Evolutionary conservation across 2,888 invertebrate genomes (phyloP), one percentile per base, ranked within the genome.

Genomic region (Sceliomorpha sp.): DNA sequence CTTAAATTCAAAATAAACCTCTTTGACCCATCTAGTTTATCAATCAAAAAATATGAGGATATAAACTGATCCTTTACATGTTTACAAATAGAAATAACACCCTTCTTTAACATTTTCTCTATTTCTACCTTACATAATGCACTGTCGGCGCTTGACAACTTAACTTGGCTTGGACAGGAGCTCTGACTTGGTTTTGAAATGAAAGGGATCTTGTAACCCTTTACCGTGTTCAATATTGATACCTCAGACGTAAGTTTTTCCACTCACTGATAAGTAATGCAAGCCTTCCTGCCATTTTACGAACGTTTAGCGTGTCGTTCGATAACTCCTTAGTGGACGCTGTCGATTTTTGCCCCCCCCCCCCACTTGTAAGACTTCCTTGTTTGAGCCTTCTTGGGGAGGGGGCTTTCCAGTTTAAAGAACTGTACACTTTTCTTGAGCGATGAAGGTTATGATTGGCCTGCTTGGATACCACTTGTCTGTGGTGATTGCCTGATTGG

Each of bases 361-460:
- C 34, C 14, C 34, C 12, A 44, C 9, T 12, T 29, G 14, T 29
- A 29, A 10, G 14, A 7, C 12, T 14, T 29, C 14, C 29, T 9
- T 10, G 44, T 2, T 2, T 44, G 14, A 1, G 29, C 2, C 24
- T 44, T 44, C 44, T 24, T 29, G 44, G 29, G n/a, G 12, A n/a
- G n/a, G 29, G 44, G 29, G 29, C 29, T 27, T 8, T 27, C 29
- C 24, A 29, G 29, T 29, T 44, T 44, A 44, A 27, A 27, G 29
- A 14, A 14, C 5, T 44, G 4, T n/a, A 34, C 12, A 8, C 14
- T 4, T 12, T 12, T 13, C 7, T 34, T 34, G 34, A 6, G 4
- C 14, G 13, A 34, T 34, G 4, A 13, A 3, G 14, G 14, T 13
- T 34, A 6, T 4, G 4, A 14, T 34, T 34, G 1, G 13, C 34